Evolutionary conservation across 1,140 invertebrate species (phyloP).

Genomic region (Andricus grossulariae): DNA sequence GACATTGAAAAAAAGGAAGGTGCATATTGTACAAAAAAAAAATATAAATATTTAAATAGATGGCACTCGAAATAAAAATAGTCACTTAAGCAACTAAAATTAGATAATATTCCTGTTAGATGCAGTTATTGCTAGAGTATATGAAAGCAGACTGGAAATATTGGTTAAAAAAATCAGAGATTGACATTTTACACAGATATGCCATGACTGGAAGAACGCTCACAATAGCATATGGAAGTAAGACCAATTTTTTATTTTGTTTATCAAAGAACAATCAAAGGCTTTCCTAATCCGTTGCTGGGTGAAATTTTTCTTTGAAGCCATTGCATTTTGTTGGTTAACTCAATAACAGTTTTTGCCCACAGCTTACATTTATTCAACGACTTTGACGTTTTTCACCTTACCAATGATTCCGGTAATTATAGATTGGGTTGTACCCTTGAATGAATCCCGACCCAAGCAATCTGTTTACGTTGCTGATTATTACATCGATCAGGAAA

Average conservation of each 20-base stretch:
- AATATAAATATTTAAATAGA: too few relatives aligned
- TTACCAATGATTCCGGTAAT: slow-evolving; percentile 39
- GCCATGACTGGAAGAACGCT: slow-evolving; percentile 10
- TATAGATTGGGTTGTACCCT: slow-evolving; percentile 38
- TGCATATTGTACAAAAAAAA: too few relatives aligned
- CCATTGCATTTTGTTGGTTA: neutral
- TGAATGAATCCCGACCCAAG: slow-evolving; percentile 43
- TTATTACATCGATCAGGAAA: slow-evolving; percentile 46
- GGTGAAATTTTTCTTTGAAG: too few relatives aligned
- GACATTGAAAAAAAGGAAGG: too few relatives aligned
- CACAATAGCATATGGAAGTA: slow-evolving; percentile 18
- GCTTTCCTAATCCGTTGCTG: too few relatives aligned
- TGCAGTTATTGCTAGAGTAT: slow-evolving; percentile 29
- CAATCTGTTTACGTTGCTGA: slow-evolving; percentile 36
- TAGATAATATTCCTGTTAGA: too few relatives aligned
- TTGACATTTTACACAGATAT: slow-evolving; percentile 12
- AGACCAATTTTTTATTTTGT: too few relatives aligned
- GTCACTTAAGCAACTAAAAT: too few relatives aligned
- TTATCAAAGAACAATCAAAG: too few relatives aligned
- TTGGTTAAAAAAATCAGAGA: slow-evolving; percentile 2
- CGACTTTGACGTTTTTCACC: neutral
- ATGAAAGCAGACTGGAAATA: slow-evolving; percentile 36
- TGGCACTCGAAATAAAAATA: too few relatives aligned
- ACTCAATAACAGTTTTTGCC: slow-evolving; percentile 10
- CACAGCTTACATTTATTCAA: slow-evolving; percentile 4